Evolutionary conservation across 2,113 vertebrate species (phyloP).

Genomic region (Chloebia gouldiae): DNA sequence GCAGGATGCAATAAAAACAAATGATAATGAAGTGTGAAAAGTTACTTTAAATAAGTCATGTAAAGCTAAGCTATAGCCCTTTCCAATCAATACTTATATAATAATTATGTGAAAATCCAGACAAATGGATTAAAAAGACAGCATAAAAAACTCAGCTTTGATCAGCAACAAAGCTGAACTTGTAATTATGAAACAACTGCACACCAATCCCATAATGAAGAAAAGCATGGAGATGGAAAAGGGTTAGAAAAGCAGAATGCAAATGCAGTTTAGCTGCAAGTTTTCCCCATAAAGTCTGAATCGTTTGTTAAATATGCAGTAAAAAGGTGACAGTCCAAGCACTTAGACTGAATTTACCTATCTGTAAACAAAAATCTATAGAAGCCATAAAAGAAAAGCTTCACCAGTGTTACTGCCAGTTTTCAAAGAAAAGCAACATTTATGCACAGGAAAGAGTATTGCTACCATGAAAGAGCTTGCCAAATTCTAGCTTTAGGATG

Average conservation of each 20-base stretch:
- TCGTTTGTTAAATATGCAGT: slow-evolving; percentile 46
- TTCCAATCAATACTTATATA: slow-evolving; percentile 45
- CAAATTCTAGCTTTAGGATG: background rate
- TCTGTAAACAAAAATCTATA: slow-evolving; percentile 61
- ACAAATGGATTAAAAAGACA: slow-evolving; percentile 21
- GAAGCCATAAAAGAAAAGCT: slow-evolving; percentile 36
- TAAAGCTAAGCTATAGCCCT: slow-evolving; percentile 17
- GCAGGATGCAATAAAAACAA: slow-evolving; percentile 31
- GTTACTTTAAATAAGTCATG: slow-evolving; percentile 15
- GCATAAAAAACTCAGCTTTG: background rate
- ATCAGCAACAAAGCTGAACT: slow-evolving; percentile 11
- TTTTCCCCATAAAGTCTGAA: slow-evolving; percentile 27
- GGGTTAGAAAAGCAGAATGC: slow-evolving; percentile 11
- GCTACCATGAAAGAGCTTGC: background rate
- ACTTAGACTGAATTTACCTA: slow-evolving; percentile 47
- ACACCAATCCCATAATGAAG: background rate
- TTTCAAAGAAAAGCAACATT: slow-evolving; percentile 3
- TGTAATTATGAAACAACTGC: slow-evolving; percentile 1
- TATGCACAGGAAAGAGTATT: background rate
- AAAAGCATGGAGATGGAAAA: background rate
- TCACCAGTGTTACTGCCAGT: background rate
- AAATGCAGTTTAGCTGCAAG: slow-evolving; percentile 29
- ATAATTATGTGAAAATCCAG: slow-evolving; percentile 30
- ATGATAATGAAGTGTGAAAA: slow-evolving; percentile 14
- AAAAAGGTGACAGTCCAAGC: slow-evolving; percentile 38